phyloP scores from a whole-genome alignment of 2,113 vertebrate genomes.

The Coracopsis vasa region DNA sequence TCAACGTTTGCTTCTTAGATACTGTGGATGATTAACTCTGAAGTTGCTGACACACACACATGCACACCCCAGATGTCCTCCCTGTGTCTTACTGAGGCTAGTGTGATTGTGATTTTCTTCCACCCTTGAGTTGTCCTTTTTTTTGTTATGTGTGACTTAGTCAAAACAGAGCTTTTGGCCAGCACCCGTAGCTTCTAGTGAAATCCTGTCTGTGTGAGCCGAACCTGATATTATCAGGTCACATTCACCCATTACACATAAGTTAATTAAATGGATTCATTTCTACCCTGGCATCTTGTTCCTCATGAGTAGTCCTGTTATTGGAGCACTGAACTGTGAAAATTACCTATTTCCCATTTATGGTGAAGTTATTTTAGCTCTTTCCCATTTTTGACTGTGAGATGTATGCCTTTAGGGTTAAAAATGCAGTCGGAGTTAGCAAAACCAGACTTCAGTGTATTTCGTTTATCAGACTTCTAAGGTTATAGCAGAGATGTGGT shows the following conservation, averaged over 20 bases:
- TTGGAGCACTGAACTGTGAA: neutral
- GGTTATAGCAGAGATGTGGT: neutral
- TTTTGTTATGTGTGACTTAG: neutral
- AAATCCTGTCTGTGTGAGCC: neutral
- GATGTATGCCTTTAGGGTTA: neutral
- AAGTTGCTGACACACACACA: neutral
- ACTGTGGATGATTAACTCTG: neutral
- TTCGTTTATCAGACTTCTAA: neutral
- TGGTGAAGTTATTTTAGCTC: neutral
- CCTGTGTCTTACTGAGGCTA: neutral
- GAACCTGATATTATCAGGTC: neutral
- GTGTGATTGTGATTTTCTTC: neutral
- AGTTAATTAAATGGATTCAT: neutral
- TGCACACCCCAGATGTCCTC: neutral
- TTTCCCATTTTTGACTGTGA: neutral
- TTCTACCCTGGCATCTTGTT: neutral
- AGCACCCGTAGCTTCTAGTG: neutral
- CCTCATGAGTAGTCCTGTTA: neutral
- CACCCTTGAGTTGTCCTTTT: neutral
- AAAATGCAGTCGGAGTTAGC: neutral
- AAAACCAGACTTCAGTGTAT: neutral
- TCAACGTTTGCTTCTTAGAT: neutral
- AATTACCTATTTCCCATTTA: fast-evolving
- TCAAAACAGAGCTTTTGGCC: neutral
- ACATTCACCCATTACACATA: neutral